These are phyloP conservation scores for Nebria brevicollis DNA, from an alignment of 2,888 invertebrate genomes.

Conservation along the genomic window DNA sequence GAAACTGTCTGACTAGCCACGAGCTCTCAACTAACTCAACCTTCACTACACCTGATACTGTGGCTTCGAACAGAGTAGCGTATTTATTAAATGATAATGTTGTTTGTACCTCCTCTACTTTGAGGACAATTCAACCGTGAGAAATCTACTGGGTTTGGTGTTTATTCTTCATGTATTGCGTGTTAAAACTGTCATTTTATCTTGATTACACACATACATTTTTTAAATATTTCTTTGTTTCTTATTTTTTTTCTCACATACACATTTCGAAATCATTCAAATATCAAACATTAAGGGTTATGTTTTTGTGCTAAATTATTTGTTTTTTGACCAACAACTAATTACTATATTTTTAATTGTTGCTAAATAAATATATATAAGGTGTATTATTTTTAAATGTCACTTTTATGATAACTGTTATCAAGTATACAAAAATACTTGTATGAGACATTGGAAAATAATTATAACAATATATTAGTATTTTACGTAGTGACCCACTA, in stretches of 20 bases:
- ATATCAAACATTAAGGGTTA: background rate
- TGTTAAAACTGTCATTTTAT: background rate
- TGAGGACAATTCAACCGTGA: conserved; percentile 15
- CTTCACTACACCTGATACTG: conserved; percentile 1
- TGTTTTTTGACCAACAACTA: too few species aligned
- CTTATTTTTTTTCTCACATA: background rate
- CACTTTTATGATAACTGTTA: too few species aligned
- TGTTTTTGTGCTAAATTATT: background rate
- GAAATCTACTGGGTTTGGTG: background rate
- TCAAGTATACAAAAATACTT: too few species aligned
- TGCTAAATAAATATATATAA: too few species aligned
- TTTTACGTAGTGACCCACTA: too few species aligned
- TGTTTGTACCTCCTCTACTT: conserved; percentile 12
- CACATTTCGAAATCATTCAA: background rate
- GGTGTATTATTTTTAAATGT: too few species aligned
- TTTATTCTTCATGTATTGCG: background rate
- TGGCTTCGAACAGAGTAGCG: background rate
- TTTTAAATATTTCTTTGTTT: background rate
- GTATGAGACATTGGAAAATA: too few species aligned
- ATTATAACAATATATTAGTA: too few species aligned
- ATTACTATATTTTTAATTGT: too few species aligned
- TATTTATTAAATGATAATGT: background rate
- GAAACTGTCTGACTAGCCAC: background rate
- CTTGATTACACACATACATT: background rate
- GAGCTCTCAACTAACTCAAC: background rate